A percentile compares a stretch with the other conserved stretches of the same genome.
phyloP scores from a whole-genome alignment of 2,888 invertebrate genomes.

The Limnephilus marmoratus region DNA sequence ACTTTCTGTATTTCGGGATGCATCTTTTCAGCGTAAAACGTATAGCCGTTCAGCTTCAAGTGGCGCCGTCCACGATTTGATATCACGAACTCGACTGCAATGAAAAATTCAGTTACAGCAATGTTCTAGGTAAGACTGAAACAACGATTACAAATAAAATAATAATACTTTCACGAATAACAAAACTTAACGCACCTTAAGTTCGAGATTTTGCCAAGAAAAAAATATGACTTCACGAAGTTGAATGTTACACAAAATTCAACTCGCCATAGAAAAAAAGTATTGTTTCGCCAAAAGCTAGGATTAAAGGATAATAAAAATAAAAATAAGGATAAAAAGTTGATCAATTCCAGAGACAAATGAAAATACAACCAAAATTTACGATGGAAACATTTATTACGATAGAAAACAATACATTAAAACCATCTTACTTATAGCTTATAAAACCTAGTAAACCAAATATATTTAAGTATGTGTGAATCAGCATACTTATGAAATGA shows the following conservation, averaged over 20 bases:
- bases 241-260: no score
- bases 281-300: neutral
- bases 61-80: constrained; percentile 76
- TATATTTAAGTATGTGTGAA: neutral
- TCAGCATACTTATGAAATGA: neutral
- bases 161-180: no score
- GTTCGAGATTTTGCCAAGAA: neutral
- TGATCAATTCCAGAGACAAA: neutral
- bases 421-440: neutral
- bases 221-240: no score
- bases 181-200: neutral
- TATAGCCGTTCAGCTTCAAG: constrained; percentile 76
- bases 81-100: constrained; percentile 78
- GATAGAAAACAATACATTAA: neutral
- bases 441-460: neutral
- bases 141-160: no score
- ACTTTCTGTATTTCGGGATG: constrained; percentile 77
- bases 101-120: constrained; percentile 18
- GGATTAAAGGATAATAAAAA: neutral
- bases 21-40: constrained; percentile 77
- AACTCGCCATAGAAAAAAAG: no score
- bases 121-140: constrained; percentile 12
- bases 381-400: neutral
- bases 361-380: neutral
- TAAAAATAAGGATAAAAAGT: neutral